Conservation (phyloP, 92 coral and sea anemone species). For the Zoanthus sansibaricus region DNA sequence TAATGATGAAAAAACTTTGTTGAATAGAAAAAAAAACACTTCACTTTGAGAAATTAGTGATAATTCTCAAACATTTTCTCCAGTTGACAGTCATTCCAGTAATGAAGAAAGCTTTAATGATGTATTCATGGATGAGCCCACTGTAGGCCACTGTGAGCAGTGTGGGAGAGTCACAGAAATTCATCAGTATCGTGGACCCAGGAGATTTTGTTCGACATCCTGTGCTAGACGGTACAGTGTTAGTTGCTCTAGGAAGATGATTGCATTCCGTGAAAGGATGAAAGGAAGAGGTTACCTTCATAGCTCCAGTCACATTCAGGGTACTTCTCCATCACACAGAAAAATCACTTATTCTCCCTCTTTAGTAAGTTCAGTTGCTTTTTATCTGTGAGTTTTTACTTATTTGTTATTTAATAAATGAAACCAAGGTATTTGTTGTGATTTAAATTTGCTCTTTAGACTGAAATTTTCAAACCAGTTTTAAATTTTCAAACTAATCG, state of each 20-base stretch:
- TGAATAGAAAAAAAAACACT: not conserved
- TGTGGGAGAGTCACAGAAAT: constrained; percentile 83
- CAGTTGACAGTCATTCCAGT: constrained; percentile 81
- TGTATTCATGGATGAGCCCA: constrained; percentile 77
- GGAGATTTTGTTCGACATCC: constrained; percentile 93
- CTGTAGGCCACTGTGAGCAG: constrained; percentile 84
- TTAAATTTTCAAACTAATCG: too few relatives aligned
- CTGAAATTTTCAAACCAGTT: too few relatives aligned
- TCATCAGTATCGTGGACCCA: constrained; percentile 86
- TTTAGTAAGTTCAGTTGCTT: constrained; percentile 50
- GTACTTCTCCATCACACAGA: constrained; percentile 55
- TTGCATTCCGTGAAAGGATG: constrained; percentile 82
- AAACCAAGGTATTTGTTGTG: not conserved
- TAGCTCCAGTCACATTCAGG: constrained; percentile 57
- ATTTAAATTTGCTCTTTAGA: too few relatives aligned
- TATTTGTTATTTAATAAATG: too few relatives aligned
- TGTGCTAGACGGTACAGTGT: constrained; percentile 98
- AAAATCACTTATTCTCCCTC: constrained; percentile 64
- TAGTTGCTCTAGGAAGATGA: constrained; percentile 92
- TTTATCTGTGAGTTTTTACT: not conserved
- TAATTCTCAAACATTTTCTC: not conserved
- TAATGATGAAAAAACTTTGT: not conserved
- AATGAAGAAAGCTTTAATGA: constrained; percentile 83
- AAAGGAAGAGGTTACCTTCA: constrained; percentile 73
- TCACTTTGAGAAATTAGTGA: not conserved